These are phyloP conservation scores for Actinemys pallida DNA, from an alignment of 2,113 vertebrate genomes.

Conservation along the genomic window DNA sequence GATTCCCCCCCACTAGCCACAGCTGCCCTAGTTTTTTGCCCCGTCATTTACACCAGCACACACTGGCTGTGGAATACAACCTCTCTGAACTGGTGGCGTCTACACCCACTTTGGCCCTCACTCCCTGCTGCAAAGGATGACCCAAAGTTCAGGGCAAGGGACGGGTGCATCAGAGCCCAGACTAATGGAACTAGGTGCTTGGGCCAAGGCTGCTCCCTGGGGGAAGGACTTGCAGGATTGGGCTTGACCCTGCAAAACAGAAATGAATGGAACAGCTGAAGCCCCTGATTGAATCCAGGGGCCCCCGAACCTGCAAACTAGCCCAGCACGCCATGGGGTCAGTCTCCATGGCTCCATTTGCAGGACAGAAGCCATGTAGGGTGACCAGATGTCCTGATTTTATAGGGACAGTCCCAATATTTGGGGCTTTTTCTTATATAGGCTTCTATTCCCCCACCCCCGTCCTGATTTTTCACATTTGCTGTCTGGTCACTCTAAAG, in stretches of 20 bases:
- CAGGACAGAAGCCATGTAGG: not conserved
- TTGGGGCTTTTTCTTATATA: too few relatives aligned
- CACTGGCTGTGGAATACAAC: too few relatives aligned
- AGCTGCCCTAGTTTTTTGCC: not conserved
- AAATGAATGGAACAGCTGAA: not conserved
- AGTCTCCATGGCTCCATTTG: not conserved
- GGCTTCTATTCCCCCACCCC: too few relatives aligned
- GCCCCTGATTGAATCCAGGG: too few relatives aligned
- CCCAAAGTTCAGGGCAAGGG: not conserved
- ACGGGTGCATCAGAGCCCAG: not conserved
- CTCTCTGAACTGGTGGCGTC: not conserved
- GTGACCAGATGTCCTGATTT: too few relatives aligned
- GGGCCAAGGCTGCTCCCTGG: not conserved
- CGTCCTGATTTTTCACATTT: too few relatives aligned
- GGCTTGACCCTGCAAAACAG: not conserved
- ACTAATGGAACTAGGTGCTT: not conserved
- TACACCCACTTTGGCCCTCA: not conserved
- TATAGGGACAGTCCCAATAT: too few relatives aligned
- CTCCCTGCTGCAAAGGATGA: not conserved
- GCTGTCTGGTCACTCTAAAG: too few relatives aligned
- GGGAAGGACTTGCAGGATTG: not conserved
- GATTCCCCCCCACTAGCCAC: not conserved
- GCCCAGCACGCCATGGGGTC: not conserved
- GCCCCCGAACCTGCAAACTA: not conserved
- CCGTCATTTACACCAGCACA: not conserved